Evolutionary conservation across 2,888 invertebrate species (phyloP).

Genomic region (Folsomia candida): DNA sequence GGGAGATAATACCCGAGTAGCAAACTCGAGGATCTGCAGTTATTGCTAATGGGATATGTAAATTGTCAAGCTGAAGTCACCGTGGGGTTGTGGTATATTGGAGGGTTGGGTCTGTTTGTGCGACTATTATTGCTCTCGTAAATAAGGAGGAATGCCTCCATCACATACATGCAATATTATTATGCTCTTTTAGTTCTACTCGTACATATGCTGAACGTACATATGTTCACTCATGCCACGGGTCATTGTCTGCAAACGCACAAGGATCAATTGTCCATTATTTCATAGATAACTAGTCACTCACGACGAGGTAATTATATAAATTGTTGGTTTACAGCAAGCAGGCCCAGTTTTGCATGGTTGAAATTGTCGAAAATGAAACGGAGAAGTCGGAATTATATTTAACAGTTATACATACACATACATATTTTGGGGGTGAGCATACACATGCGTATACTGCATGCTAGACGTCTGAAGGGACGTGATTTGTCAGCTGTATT

Average conservation of each 20-base stretch:
- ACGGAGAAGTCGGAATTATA: neutral
- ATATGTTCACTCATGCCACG: neutral
- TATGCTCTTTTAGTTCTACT: neutral
- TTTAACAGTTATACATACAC: neutral
- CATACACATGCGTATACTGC: neutral
- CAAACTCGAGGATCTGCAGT: too few species aligned
- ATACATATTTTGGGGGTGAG: neutral
- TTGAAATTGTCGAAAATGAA: neutral
- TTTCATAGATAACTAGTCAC: neutral
- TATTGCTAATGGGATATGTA: neutral
- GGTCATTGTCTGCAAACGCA: neutral
- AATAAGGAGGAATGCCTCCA: neutral
- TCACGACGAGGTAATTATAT: neutral
- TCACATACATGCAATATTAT: neutral
- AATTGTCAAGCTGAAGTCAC: neutral
- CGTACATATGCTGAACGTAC: neutral
- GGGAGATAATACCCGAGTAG: too few species aligned
- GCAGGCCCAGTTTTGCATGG: neutral
- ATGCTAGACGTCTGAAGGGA: neutral
- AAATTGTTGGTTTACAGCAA: slow-evolving; percentile 4
- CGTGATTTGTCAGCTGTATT: slow-evolving; percentile 5
- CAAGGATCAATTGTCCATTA: neutral
- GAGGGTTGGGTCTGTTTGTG: neutral
- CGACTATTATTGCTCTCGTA: neutral
- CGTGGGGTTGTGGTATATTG: neutral